Evolutionary conservation across 2,888 invertebrate species (phyloP).

Genomic region (Cryptus viduatorius): DNA sequence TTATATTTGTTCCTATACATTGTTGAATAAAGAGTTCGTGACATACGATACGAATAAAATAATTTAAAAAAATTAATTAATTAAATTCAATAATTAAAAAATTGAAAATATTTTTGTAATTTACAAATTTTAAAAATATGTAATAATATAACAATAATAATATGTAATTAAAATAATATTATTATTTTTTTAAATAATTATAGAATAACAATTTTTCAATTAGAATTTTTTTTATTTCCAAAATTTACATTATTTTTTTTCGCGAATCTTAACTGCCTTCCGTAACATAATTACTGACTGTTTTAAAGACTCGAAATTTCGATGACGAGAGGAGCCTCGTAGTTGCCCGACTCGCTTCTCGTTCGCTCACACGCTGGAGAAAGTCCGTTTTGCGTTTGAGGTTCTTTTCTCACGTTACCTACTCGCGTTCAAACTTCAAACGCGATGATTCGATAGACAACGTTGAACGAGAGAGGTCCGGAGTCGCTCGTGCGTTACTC

Average conservation of each 20-base stretch:
- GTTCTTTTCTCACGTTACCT: slow-evolving; percentile 58
- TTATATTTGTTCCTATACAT: too few relatives aligned
- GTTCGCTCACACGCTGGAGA: slow-evolving; percentile 59
- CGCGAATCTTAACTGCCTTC: neutral
- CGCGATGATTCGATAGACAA: slow-evolving; percentile 51
- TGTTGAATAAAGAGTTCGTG: too few relatives aligned
- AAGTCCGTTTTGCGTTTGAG: slow-evolving; percentile 59
- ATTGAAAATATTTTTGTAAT: too few relatives aligned
- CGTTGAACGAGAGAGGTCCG: slow-evolving; percentile 13
- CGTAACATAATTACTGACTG: neutral
- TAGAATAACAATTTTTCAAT: neutral
- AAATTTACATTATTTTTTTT: slow-evolving; percentile 1
- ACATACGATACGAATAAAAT: neutral
- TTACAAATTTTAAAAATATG: too few relatives aligned
- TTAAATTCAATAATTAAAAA: too few relatives aligned
- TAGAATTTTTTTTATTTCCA: neutral
- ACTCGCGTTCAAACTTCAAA: slow-evolving; percentile 53
- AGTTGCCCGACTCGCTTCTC: slow-evolving; percentile 46
- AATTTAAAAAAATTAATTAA: too few relatives aligned
- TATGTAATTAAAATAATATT: too few relatives aligned
- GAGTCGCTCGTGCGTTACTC: slow-evolving; percentile 42
- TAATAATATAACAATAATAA: too few relatives aligned
- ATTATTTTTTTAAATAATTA: too few relatives aligned
- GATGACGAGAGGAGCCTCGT: slow-evolving; percentile 26
- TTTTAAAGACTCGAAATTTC: slow-evolving; percentile 34